Evolutionary conservation across 2,113 vertebrate species (phyloP).

Genomic region (Paramisgurnus dabryanus): DNA sequence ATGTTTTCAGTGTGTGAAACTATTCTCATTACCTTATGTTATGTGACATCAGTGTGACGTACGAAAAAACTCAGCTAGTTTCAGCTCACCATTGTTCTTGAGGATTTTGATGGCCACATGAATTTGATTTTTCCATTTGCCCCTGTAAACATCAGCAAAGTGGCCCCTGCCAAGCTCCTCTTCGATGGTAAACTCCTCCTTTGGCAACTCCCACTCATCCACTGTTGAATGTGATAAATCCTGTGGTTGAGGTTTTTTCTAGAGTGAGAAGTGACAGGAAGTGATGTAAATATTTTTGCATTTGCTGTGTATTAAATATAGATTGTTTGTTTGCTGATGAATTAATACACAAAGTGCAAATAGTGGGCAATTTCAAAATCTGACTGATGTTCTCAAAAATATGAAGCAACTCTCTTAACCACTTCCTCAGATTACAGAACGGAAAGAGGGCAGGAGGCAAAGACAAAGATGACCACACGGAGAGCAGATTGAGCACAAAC

Average conservation of each 20-base stretch:
- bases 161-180: constrained; percentile 75
- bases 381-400: background rate
- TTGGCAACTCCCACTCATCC: constrained; percentile 80
- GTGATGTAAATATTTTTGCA: background rate
- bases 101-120: constrained; percentile 83
- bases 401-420: background rate
- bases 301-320: background rate
- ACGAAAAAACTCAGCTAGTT: background rate
- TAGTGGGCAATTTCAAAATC: background rate
- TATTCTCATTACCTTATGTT: too few relatives aligned
- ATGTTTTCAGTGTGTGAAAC: too few relatives aligned
- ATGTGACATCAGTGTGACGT: too few relatives aligned
- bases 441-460: background rate
- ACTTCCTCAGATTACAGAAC: constrained; percentile 9
- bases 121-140: constrained; percentile 77
- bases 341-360: background rate
- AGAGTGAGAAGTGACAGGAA: background rate
- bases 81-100: constrained; percentile 68
- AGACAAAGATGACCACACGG: background rate
- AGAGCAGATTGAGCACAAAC: background rate
- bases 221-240: constrained; percentile 62
- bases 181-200: constrained; percentile 76
- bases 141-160: constrained; percentile 79
- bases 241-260: constrained; percentile 65
- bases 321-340: background rate